Evolutionary conservation across 2,888 invertebrate species (phyloP).

Genomic region (Melangyna quadrimaculata): DNA sequence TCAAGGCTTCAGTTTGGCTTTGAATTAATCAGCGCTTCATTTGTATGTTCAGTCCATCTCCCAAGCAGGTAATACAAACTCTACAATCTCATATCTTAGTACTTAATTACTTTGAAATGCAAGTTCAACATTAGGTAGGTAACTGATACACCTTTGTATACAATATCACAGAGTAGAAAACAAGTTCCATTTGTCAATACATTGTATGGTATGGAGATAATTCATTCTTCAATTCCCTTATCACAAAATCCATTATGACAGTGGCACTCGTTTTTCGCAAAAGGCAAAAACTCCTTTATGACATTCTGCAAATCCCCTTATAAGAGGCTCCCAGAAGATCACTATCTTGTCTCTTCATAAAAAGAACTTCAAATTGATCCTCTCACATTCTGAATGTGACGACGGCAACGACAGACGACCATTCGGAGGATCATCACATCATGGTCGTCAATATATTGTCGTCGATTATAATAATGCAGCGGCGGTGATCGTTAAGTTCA

Average conservation of each 20-base stretch:
- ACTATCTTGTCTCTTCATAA: conserved; percentile 26
- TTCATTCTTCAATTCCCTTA: conserved; percentile 23
- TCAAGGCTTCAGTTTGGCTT: no score
- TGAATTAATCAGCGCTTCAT: no score
- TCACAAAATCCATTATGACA: conserved; percentile 26
- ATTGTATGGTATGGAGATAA: conserved; percentile 8
- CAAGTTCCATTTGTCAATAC: not conserved
- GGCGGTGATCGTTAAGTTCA: conserved; percentile 35
- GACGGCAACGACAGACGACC: not conserved
- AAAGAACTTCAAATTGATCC: conserved; percentile 26
- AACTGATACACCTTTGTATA: no score
- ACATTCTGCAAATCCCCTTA: conserved; percentile 20
- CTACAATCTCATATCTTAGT: not conserved
- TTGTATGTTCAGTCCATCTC: no score
- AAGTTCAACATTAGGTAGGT: not conserved
- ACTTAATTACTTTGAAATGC: not conserved
- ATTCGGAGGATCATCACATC: conserved; percentile 5
- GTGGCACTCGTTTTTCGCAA: conserved; percentile 37
- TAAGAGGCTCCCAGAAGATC: conserved; percentile 42
- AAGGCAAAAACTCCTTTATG: not conserved
- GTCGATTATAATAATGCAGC: not conserved
- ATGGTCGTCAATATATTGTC: not conserved
- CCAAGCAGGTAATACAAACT: no score
- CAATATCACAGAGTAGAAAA: not conserved
- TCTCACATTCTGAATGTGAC: conserved; percentile 14